Evolutionary conservation across 2,888 invertebrate species (phyloP).

Genomic region (Eupithecia exiguata): DNA sequence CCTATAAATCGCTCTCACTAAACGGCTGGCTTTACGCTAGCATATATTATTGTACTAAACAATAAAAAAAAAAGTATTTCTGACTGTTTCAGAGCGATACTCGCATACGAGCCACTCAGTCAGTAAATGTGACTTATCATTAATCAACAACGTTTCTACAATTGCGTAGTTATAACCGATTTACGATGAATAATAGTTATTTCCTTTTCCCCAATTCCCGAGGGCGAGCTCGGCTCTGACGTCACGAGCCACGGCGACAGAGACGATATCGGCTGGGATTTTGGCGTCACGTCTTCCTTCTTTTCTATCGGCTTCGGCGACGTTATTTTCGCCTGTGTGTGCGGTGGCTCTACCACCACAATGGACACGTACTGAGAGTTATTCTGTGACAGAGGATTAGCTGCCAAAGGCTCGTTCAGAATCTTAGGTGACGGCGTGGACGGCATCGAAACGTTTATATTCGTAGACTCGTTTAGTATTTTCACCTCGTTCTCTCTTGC

Average conservation of each 20-base stretch:
- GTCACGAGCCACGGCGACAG: slow-evolving; percentile 93
- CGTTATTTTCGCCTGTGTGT: slow-evolving; percentile 65
- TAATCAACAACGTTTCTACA: slow-evolving; percentile 60
- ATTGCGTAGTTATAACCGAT: slow-evolving; percentile 94
- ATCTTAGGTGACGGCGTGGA: slow-evolving; percentile 80
- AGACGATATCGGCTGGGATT: slow-evolving; percentile 85
- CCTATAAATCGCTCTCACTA: neutral
- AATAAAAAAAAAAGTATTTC: neutral
- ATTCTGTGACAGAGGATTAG: slow-evolving; percentile 58
- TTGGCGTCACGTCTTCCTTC: slow-evolving; percentile 80
- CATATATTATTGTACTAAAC: neutral
- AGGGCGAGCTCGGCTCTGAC: slow-evolving; percentile 87
- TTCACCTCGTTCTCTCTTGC: slow-evolving; percentile 85
- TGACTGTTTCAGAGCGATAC: neutral
- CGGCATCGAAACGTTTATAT: slow-evolving; percentile 75
- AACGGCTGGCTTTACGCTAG: neutral
- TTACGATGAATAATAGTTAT: slow-evolving; percentile 90
- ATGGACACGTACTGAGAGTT: slow-evolving; percentile 81
- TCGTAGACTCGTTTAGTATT: slow-evolving; percentile 75
- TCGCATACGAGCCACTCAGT: neutral
- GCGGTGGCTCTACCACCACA: slow-evolving; percentile 78
- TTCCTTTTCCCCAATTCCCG: slow-evolving; percentile 85
- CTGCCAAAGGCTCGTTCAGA: slow-evolving; percentile 79
- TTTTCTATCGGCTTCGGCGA: slow-evolving; percentile 79
- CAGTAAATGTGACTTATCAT: neutral